These are phyloP conservation scores for Drosophila putrida DNA, from an alignment of 2,888 invertebrate genomes.

Conservation along the genomic window DNA sequence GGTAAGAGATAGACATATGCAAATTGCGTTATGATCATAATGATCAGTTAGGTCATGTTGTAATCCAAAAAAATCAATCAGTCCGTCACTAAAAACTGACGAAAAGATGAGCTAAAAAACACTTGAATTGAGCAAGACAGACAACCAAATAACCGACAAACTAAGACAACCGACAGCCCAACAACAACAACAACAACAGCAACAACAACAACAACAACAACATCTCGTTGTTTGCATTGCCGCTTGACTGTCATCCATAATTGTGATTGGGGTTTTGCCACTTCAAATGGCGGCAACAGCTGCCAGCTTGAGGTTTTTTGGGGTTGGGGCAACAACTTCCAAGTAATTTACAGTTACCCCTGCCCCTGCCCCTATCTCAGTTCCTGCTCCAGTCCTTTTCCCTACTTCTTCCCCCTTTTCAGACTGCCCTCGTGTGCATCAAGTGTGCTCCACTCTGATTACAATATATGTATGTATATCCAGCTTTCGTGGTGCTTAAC, in stretches of 20 bases:
- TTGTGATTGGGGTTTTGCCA: conserved; percentile 57
- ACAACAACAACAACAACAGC: not conserved
- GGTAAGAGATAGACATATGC: conserved; percentile 51
- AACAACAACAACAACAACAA: conserved; percentile 3
- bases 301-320: not conserved
- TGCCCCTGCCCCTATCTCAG: not conserved
- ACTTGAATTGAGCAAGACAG: conserved; percentile 39
- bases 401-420: not conserved
- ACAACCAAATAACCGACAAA: conserved; percentile 27
- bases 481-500: conserved; percentile 1
- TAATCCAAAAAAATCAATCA: conserved; percentile 62
- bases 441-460: conserved; percentile 63
- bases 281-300: conserved; percentile 39
- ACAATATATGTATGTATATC: conserved; percentile 57
- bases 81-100: conserved; percentile 40
- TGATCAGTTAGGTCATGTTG: conserved; percentile 73
- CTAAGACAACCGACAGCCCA: conserved; percentile 13
- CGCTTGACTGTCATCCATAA: conserved; percentile 41
- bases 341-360: conserved; percentile 33
- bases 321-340: conserved; percentile 13
- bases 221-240: conserved; percentile 48
- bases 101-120: conserved; percentile 48
- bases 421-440: conserved; percentile 36
- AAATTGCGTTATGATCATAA: conserved; percentile 73
- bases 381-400: too few species aligned